A percentile compares a stretch with the other conserved stretches of the same genome.
Conservation (phyloP, 2,888 invertebrate genomes). For the Lordiphosa fenestrarum region DNA sequence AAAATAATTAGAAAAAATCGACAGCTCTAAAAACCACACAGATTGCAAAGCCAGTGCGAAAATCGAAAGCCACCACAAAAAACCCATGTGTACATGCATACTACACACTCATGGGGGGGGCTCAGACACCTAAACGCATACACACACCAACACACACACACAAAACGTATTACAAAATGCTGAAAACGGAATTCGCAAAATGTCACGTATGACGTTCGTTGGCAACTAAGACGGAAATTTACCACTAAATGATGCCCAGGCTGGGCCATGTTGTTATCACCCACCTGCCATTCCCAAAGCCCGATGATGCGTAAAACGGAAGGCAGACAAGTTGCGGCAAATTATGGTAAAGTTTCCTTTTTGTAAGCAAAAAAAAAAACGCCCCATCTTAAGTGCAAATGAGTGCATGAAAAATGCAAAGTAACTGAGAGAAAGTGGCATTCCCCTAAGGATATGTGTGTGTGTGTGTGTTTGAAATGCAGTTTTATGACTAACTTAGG, state of each 20-base stretch:
- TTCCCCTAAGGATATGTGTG: conserved; percentile 6
- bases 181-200: conserved; percentile 62
- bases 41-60: conserved; percentile 8
- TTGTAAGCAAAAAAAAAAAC: neutral
- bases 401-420: conserved; percentile 23
- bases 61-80: conserved; percentile 38
- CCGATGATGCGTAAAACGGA: conserved; percentile 29
- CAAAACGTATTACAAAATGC: conserved; percentile 41
- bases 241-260: conserved; percentile 57
- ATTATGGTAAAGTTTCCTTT: conserved; percentile 33
- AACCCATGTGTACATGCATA: conserved; percentile 14
- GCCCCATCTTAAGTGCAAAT: conserved; percentile 15
- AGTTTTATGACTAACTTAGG: too few relatives aligned
- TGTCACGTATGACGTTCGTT: conserved; percentile 69
- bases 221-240: conserved; percentile 63
- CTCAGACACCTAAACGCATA: conserved; percentile 6
- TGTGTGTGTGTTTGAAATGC: too few relatives aligned
- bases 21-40: neutral
- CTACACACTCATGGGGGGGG: neutral
- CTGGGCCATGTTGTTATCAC: neutral
- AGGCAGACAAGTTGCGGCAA: conserved; percentile 29
- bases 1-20: conserved; percentile 43
- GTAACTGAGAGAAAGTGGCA: conserved; percentile 5
- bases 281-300: conserved; percentile 2
- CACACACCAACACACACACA: conserved; percentile 7